These are phyloP conservation scores for Pluvialis apricaria DNA, from an alignment of 2,113 vertebrate species.

Conservation along the genomic window DNA sequence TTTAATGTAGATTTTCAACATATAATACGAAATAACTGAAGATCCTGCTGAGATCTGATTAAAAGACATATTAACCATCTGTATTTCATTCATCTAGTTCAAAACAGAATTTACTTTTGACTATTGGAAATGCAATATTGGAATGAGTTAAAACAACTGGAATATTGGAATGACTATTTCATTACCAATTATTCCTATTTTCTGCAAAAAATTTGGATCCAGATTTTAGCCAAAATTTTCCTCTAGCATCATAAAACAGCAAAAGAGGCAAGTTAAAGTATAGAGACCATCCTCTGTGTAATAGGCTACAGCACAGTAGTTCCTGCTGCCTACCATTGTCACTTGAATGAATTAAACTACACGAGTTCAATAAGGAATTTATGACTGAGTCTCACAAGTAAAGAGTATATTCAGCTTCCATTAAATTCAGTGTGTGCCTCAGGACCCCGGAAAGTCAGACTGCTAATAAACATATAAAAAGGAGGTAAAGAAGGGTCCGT, in stretches of 20 bases:
- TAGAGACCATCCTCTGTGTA: neutral
- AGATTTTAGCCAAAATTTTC: neutral
- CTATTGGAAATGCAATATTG: neutral
- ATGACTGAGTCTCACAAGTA: neutral
- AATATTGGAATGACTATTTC: neutral
- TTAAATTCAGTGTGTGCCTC: neutral
- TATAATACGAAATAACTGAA: neutral
- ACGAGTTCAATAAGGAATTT: neutral
- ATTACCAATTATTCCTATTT: neutral
- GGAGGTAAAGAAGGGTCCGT: neutral
- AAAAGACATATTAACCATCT: neutral
- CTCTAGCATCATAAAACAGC: neutral
- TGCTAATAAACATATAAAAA: neutral
- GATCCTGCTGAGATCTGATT: neutral
- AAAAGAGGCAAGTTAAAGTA: neutral
- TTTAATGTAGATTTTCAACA: neutral
- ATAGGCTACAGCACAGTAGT: neutral
- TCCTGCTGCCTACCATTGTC: neutral
- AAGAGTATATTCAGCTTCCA: neutral
- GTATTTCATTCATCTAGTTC: neutral
- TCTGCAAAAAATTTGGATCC: neutral
- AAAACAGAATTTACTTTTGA: neutral
- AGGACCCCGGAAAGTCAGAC: neutral
- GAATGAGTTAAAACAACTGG: neutral
- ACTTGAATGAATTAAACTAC: neutral